Conservation (phyloP, 2,888 invertebrate genomes). For the Synergus gifuensis region DNA sequence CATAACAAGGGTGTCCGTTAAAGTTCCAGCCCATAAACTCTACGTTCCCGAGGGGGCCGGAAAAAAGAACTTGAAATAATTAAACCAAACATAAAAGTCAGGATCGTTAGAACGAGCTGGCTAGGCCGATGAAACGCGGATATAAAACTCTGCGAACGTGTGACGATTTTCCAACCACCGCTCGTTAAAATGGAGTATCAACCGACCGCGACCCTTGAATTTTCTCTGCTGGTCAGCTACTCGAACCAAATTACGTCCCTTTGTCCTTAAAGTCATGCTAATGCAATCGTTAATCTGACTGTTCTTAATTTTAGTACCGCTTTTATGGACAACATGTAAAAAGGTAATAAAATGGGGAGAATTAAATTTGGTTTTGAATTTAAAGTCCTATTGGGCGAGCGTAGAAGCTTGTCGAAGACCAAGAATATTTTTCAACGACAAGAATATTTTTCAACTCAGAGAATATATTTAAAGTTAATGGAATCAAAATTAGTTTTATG, state of each 20-base stretch:
- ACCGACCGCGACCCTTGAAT: constrained; percentile 26
- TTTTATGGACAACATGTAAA: constrained; percentile 12
- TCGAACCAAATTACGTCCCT: constrained; percentile 12
- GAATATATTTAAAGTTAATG: too few species aligned
- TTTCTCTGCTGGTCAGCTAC: constrained; percentile 26
- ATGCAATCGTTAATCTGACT: background rate
- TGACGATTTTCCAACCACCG: constrained; percentile 55
- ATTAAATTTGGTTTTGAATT: background rate
- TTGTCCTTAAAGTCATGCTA: constrained; percentile 29
- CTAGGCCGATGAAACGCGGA: constrained; percentile 27
- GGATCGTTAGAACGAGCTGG: constrained; percentile 47
- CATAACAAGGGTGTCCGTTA: constrained; percentile 49
- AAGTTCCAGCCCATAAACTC: constrained; percentile 66
- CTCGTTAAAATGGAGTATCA: constrained; percentile 57
- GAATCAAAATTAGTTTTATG: background rate
- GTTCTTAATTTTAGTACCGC: background rate
- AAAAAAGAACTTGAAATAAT: constrained; percentile 62
- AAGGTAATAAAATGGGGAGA: background rate
- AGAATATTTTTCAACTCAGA: background rate
- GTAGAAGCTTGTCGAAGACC: background rate
- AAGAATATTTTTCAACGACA: background rate
- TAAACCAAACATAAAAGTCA: constrained; percentile 64
- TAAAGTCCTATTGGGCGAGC: background rate
- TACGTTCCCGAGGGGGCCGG: constrained; percentile 42
- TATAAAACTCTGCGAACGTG: constrained; percentile 54